These are phyloP conservation scores for Mus pahari DNA, from an alignment of 2,113 vertebrate species.

Conservation along the genomic window DNA sequence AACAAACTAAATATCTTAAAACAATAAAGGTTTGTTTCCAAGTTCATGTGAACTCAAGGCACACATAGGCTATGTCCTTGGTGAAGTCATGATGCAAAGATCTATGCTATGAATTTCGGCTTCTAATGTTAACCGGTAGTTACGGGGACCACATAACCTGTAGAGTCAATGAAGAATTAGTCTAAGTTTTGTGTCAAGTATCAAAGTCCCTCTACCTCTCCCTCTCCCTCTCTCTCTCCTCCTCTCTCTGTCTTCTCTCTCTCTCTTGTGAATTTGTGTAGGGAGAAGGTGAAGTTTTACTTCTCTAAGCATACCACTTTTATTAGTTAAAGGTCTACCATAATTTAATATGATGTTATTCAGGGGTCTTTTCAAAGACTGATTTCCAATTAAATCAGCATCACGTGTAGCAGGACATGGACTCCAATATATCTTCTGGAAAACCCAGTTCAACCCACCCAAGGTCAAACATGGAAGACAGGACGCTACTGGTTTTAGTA, in stretches of 20 bases:
- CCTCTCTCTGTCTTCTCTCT: background rate
- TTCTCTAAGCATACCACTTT: background rate
- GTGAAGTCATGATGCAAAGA: background rate
- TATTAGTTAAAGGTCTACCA: background rate
- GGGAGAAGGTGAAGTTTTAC: background rate
- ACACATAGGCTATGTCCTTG: background rate
- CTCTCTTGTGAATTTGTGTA: background rate
- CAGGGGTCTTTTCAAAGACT: background rate
- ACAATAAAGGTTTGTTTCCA: background rate
- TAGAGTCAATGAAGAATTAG: background rate
- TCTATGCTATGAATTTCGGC: background rate
- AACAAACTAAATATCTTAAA: background rate
- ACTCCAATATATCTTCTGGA: background rate
- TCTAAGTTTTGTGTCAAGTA: background rate
- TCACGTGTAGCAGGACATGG: background rate
- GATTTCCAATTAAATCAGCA: background rate
- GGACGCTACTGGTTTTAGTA: background rate
- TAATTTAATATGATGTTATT: background rate
- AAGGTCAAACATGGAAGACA: background rate
- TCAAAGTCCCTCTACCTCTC: background rate
- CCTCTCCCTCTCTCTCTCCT: background rate
- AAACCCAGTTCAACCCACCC: background rate
- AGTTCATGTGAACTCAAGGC: background rate
- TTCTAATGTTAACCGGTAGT: background rate
- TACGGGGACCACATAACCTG: background rate